Conservation (phyloP, 1,140 invertebrate species). For the Anadara kagoshimensis region DNA sequence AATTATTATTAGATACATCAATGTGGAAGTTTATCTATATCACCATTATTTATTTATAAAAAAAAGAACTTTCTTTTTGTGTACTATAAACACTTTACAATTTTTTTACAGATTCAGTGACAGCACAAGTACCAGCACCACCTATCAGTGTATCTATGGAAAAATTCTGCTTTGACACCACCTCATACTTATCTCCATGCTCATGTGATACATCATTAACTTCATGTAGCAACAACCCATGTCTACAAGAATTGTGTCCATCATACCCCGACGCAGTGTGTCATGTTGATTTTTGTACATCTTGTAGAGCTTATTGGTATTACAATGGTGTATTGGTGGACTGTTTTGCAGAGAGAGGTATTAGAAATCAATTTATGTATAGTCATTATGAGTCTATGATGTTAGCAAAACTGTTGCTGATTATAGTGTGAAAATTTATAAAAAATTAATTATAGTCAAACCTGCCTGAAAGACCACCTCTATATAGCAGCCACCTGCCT, state of each 20-base stretch:
- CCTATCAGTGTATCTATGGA: constrained; percentile 36
- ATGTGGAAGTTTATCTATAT: too few species aligned
- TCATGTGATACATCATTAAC: constrained; percentile 46
- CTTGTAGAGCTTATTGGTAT: constrained; percentile 57
- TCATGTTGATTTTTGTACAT: constrained; percentile 53
- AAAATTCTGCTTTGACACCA: constrained; percentile 61
- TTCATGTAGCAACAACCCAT: constrained; percentile 56
- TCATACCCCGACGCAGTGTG: constrained; percentile 61
- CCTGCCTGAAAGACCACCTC: too few species aligned
- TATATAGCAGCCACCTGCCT: too few species aligned
- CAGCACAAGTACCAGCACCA: constrained; percentile 33
- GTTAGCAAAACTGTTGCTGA: too few species aligned
- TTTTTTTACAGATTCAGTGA: constrained; percentile 51
- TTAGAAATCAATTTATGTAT: too few species aligned
- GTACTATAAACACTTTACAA: background rate
- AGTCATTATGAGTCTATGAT: too few species aligned
- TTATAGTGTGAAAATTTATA: too few species aligned
- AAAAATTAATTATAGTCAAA: too few species aligned
- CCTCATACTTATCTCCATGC: constrained; percentile 55
- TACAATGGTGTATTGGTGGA: constrained; percentile 49
- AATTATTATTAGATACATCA: too few species aligned
- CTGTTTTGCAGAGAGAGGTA: constrained; percentile 56
- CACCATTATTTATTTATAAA: too few species aligned
- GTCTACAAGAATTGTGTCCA: constrained; percentile 48
- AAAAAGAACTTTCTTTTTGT: background rate